Evolutionary conservation across 2,888 invertebrate genomes (phyloP), one percentile per base, ranked within the genome.

Genomic region (Conistra vaccinii): DNA sequence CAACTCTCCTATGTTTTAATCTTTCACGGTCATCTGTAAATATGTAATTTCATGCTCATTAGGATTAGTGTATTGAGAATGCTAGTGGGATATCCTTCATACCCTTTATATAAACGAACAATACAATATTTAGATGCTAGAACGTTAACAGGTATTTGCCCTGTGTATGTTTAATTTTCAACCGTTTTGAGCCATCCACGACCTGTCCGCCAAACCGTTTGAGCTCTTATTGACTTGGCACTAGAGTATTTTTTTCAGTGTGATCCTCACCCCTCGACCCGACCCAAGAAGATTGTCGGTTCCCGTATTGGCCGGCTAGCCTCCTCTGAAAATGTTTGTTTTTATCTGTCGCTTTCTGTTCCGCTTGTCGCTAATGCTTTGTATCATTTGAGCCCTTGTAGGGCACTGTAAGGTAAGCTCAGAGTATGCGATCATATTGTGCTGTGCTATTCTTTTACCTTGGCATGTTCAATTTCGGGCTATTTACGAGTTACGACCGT

Each of bases 231-330:
- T 93, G 94, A 95, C 93, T 92, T 95, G 95, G 96, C 96, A 95
- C 95, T 96, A 96, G 96, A 96, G 95, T 95, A 94, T 96, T 95
- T 96, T 95, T 96, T 96, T 96, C 96, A 96, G 96, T 96, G 96
- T 95, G 92, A 92, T 94, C 96, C 96, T 94, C 95, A 97, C 97
- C 97, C 96, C 97, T 96, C 96, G 97, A 97, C 97, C 97, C 95
- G 97, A 97, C 96, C 94, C 94, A 91, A 91, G 94, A 94, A 94
- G 94, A 94, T 88, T 92, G 92, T 93, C 94, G 93, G 93, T 90
- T 91, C 92, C 95, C 93, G 93, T 96, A 93, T 90, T 93, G 92
- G 94, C 95, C 95, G 96, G 96, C 96, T 96, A 96, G 95, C 96
- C 96, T 96, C 96, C 96, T 96, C 95, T 95, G 95, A 95, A 96